Evolutionary conservation across 2,113 vertebrate genomes (phyloP), one percentile per base, ranked within the genome.

Genomic region (Oreotrochilus melanogaster): DNA sequence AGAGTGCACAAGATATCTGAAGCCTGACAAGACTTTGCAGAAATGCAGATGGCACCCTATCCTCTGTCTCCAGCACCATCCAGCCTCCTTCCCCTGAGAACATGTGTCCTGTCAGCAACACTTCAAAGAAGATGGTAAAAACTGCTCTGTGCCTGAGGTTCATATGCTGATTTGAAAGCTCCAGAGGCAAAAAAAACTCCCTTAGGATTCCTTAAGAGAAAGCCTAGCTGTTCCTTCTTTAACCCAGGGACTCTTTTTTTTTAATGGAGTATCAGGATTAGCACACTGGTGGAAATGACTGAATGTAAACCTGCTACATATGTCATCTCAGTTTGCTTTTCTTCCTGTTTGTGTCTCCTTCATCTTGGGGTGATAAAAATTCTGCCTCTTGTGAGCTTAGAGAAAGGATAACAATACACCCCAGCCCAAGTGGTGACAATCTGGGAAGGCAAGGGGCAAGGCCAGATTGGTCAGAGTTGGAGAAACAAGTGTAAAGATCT

Each of bases 61-160:
- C 51, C 42, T 83, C 72, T 89, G 6, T 2, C 56, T 80, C 61
- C 35, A 80, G 23, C 37, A 94, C 47, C 47, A 84, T 67, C 51
- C 92, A 92, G 69, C 51, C 67, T 85, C 54, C 69, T 92, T 94
- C 91, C 92, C 92, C 60, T 78, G 96, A 92, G 91, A 88, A 60
- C 27, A 45, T 51, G 95, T 93, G 64, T 23, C 53, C 69, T 94
- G 86, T 90, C n/a, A 5, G 65, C 91, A 94, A 3, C 11, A 2
- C 51, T 95, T 95, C 82, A 80, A 79, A 89, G 56, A 81, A 86
- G 28, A 84, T 15, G 51, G 71, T 61, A 86, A 90, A 91, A 93
- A 54, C 31, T 3, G 4, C 56, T 88, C 43, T 74, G 54, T 76
- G 64, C 16, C 75, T 80, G 43, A 54, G 53, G 69, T 73, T 86